Percentiles rank a stretch among this genome's conserved stretches.
These are phyloP conservation scores for Umimayanthus chanpuru DNA, from an alignment of 92 coral and sea anemone species.

Conservation along the genomic window DNA sequence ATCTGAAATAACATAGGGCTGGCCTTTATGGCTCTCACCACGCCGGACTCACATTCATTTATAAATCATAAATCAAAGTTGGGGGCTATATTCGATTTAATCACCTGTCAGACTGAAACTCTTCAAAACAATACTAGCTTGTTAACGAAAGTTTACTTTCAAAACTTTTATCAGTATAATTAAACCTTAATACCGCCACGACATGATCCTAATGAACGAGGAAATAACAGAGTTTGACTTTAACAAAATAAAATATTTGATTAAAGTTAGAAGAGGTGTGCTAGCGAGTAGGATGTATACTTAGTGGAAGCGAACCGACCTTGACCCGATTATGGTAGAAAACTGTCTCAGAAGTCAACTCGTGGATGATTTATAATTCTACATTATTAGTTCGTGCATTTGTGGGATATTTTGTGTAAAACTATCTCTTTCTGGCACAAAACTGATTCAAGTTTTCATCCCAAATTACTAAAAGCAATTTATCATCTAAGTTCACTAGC, in stretches of 20 bases:
- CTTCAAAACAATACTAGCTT: constrained; percentile 29
- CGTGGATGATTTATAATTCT: constrained; percentile 39
- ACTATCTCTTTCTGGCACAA: constrained; percentile 29
- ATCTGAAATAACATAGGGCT: constrained; percentile 28
- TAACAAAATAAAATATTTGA: not conserved
- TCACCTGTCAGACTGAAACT: constrained; percentile 43
- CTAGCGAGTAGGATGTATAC: not conserved
- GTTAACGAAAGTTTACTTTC: constrained; percentile 20
- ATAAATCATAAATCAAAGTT: constrained; percentile 50
- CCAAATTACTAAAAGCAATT: constrained; percentile 1
- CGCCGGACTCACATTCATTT: constrained; percentile 31
- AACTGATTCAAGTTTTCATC: constrained; percentile 16
- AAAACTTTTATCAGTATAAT: constrained; percentile 15
- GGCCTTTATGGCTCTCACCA: constrained; percentile 28
- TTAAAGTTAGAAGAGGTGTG: not conserved
- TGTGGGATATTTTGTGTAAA: constrained; percentile 38
- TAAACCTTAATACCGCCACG: not conserved
- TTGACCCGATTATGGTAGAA: constrained; percentile 23
- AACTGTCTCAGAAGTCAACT: constrained; percentile 31
- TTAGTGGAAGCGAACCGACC: constrained; percentile 19
- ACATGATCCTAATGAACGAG: not conserved
- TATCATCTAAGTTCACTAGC: not conserved
- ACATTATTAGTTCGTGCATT: constrained; percentile 31
- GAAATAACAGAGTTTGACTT: not conserved
- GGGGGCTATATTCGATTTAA: constrained; percentile 36